Evolutionary conservation across 2,888 invertebrate genomes (phyloP).

Genomic region (Ectropis crepuscularia): DNA sequence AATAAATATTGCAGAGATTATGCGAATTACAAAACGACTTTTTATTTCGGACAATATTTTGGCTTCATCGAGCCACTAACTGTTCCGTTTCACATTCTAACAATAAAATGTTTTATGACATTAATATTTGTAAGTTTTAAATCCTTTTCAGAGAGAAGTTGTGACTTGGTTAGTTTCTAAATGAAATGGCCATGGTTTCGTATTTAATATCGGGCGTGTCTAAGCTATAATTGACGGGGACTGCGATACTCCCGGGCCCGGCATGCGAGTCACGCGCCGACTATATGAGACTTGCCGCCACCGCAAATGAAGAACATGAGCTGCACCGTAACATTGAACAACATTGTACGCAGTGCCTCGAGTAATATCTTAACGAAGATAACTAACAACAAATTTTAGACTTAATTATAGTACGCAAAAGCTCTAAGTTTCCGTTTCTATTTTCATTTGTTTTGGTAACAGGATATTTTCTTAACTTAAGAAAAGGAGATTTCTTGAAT

Average conservation of each 20-base stretch:
- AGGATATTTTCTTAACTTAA: too few species aligned
- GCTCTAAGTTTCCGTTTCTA: too few species aligned
- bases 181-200: slow-evolving; percentile 13
- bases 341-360: slow-evolving; percentile 18
- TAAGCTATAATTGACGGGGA: slow-evolving; percentile 48
- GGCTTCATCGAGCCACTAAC: slow-evolving; percentile 10
- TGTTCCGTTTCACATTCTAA: too few species aligned
- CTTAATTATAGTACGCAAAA: too few species aligned
- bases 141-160: background rate
- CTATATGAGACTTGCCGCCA: slow-evolving; percentile 70
- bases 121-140: background rate
- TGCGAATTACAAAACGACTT: slow-evolving; percentile 14
- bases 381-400: too few species aligned
- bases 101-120: too few species aligned
- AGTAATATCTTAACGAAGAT: slow-evolving; percentile 2
- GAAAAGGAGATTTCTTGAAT: too few species aligned
- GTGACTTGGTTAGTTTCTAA: slow-evolving; percentile 1
- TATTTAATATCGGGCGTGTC: slow-evolving; percentile 39
- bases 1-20: slow-evolving; percentile 46
- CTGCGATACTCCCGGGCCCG: slow-evolving; percentile 45
- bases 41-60: slow-evolving; percentile 29
- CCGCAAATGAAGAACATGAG: slow-evolving; percentile 63
- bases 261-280: slow-evolving; percentile 68
- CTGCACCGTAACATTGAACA: slow-evolving; percentile 31
- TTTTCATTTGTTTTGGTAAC: too few species aligned